These are phyloP conservation scores for Octonoba sinensis DNA, from an alignment of 2,888 invertebrate species.

Conservation along the genomic window DNA sequence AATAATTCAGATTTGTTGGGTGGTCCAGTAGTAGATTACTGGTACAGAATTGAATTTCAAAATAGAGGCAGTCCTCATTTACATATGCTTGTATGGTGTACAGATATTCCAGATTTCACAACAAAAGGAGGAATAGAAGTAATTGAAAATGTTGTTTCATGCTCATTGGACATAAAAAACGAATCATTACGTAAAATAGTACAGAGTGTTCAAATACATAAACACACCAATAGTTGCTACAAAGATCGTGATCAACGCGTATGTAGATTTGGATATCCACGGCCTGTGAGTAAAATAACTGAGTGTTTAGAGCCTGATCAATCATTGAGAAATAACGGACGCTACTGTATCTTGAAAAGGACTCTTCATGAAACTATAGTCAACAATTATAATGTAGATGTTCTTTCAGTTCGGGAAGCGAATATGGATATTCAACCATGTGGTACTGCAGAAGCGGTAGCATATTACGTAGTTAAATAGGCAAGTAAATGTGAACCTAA, in stretches of 20 bases:
- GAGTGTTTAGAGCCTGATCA: constrained; percentile 14
- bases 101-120: not conserved
- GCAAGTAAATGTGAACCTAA: not conserved
- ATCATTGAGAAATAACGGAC: constrained; percentile 9
- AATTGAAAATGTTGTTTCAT: not conserved
- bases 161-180: not conserved
- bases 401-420: constrained; percentile 11
- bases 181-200: not conserved
- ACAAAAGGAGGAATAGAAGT: not conserved
- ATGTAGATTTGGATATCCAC: constrained; percentile 33
- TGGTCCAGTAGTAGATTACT: not conserved
- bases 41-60: constrained; percentile 3
- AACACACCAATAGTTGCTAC: constrained; percentile 31
- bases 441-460: not conserved
- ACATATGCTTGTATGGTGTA: not conserved
- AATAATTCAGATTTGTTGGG: no score
- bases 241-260: constrained; percentile 4
- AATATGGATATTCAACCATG: constrained; percentile 44
- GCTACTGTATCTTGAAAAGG: constrained; percentile 10
- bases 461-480: not conserved
- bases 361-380: constrained; percentile 11
- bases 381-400: constrained; percentile 26
- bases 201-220: constrained; percentile 17
- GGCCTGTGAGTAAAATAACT: constrained; percentile 6
- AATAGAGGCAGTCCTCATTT: constrained; percentile 7